Conservation (phyloP, 2,888 invertebrate species). For the Doris montereyensis region DNA sequence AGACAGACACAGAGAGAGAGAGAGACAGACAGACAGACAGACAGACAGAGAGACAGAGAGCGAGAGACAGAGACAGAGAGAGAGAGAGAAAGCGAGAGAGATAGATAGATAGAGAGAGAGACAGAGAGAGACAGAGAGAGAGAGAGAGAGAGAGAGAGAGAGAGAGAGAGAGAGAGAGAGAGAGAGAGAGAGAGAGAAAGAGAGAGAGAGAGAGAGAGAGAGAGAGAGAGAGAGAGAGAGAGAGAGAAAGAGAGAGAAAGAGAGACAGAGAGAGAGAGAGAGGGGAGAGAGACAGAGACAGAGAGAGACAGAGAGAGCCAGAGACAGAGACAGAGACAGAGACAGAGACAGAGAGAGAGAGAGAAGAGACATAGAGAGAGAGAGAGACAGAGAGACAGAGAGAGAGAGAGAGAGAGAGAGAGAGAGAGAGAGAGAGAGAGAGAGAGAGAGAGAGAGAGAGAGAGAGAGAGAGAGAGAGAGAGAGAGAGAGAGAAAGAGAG, state of each 20-base stretch:
- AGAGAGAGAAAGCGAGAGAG: no score
- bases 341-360: not conserved
- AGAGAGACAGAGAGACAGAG: not conserved
- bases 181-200: slow-evolving; percentile 5
- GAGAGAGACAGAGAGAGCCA: not conserved
- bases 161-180: slow-evolving; percentile 16
- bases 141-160: slow-evolving; percentile 19
- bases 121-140: not conserved
- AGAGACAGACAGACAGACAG: not conserved
- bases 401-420: not conserved
- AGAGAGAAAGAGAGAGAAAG: no score
- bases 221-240: not conserved
- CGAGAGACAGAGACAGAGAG: no score
- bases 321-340: no score
- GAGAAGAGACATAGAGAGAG: slow-evolving; percentile 4
- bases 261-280: not conserved
- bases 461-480: not conserved
- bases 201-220: not conserved
- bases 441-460: not conserved
- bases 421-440: slow-evolving; percentile 5
- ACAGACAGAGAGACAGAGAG: not conserved
- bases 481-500: not conserved
- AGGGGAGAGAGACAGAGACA: slow-evolving; percentile 1
- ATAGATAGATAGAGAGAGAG: no score
- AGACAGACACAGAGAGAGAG: slow-evolving; percentile 2